phyloP scores from a whole-genome alignment of 2,797 vertebrate genomes.

The Mareca strepera region DNA sequence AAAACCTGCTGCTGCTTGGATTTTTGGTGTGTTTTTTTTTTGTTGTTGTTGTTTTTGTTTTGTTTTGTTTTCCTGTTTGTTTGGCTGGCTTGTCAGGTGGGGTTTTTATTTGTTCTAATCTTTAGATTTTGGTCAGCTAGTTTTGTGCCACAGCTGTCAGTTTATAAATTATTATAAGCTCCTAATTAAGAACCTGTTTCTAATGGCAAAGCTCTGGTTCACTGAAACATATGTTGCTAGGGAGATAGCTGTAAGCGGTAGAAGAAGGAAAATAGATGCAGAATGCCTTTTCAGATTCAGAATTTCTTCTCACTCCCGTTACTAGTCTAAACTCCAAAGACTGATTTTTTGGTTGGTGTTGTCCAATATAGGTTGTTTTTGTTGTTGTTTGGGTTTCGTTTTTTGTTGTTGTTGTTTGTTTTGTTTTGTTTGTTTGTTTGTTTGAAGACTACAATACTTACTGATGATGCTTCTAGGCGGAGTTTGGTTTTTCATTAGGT shows the following conservation, averaged over 20 bases:
- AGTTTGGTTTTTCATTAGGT: not conserved
- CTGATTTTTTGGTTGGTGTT: not conserved
- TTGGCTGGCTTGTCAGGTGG: not conserved
- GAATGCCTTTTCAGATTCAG: not conserved
- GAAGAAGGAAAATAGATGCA: not conserved
- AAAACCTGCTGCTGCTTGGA: not conserved
- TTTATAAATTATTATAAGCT: conserved; percentile 45
- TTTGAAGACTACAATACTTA: not conserved
- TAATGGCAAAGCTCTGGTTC: conserved; percentile 14
- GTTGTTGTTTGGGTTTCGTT: not conserved
- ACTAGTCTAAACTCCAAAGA: not conserved
- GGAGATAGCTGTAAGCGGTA: not conserved
- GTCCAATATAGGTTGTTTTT: not conserved
- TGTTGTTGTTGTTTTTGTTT: not conserved
- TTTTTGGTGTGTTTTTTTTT: not conserved
- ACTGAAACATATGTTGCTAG: conserved; percentile 26
- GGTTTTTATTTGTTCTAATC: not conserved
- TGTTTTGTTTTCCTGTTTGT: not conserved
- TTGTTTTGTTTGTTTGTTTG: not conserved
- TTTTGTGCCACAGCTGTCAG: conserved; percentile 38
- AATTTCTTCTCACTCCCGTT: not conserved
- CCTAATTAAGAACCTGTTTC: conserved; percentile 55
- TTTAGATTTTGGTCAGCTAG: conserved; percentile 9
- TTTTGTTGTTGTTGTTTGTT: not conserved
- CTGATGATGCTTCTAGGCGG: not conserved